Base-by-base conservation (phyloP, 2,888 invertebrate species). In the Poecilobothrus nobilitatus region DNA sequence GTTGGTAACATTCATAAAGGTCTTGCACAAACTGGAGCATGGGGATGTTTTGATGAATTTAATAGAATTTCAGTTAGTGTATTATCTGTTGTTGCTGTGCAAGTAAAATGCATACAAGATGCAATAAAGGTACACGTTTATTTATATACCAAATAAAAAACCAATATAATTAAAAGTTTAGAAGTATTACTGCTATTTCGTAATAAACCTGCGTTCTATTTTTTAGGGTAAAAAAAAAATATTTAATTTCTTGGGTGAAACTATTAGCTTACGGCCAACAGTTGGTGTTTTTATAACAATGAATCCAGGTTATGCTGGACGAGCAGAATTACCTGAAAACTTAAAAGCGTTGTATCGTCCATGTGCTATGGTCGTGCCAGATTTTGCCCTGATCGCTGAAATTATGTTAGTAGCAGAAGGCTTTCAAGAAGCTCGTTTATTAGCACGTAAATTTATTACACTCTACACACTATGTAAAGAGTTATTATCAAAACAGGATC, bases 21-120 rank as follows among this genome's bases (percentile, higher is more conserved):
- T 78, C 72, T 80, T n/a, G 76, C 80, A 9, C 80, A 80, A 67
- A 78, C 79, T 0, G 96, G 96, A 0, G 93, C 95, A 12, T 96
- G 96, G 96, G 96, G 96, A 44, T 97, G 97, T 79, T 97, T 97
- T 80, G 96, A 97, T 78, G 96, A 97, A 81, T 97, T 97, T 81
- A 97, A 97, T 82, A 86, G 96, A 69, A 97, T 97, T 76, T 91
- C 95, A 0, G 92, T 97, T 1, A 96, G 97, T 82, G 97, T 97
- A 70, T 81, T 97, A 70, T 97, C 96, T 61, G 97, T 97, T 15
- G 95, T 97, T 0, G 94, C 96, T 0, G 96, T 96, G 0, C 97
- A 97, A 84, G 95, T 94, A 1, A 93, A 92, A 79, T 86, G 85
- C 68, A 89, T 93, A 27, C 86, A 91, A 71, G 95, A 97, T 79